Evolutionary conservation across 2,888 invertebrate genomes (phyloP).

Genomic region (Ganaspis brasiliensis): DNA sequence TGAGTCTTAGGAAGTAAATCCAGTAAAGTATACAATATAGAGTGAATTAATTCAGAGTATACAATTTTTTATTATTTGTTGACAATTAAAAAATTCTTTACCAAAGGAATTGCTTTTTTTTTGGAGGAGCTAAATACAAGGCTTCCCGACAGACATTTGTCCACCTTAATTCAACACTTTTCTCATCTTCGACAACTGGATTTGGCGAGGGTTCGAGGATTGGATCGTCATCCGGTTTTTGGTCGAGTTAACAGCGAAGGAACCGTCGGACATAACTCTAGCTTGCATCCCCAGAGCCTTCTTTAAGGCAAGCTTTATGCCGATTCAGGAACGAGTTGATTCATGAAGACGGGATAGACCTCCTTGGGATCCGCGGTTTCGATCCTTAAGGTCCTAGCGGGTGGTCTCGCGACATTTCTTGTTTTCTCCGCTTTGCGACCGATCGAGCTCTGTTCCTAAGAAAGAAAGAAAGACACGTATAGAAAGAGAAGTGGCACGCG

Average conservation of each 20-base stretch:
- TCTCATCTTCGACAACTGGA: constrained; percentile 9
- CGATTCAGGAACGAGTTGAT: constrained; percentile 79
- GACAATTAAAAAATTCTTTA: background rate
- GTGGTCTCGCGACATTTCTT: constrained; percentile 80
- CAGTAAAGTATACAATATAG: too few relatives aligned
- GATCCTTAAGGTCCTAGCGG: constrained; percentile 77
- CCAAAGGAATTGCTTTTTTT: background rate
- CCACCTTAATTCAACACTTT: constrained; percentile 3
- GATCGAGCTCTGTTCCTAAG: constrained; percentile 61
- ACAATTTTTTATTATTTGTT: too few relatives aligned
- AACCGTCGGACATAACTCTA: constrained; percentile 68
- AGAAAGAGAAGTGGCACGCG: constrained; percentile 41
- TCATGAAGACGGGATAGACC: constrained; percentile 80
- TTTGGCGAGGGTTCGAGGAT: constrained; percentile 50
- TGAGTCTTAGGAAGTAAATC: too few relatives aligned
- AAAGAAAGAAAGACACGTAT: constrained; percentile 48
- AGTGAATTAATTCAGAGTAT: too few relatives aligned
- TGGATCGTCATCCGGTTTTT: constrained; percentile 57
- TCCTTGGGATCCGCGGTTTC: constrained; percentile 78
- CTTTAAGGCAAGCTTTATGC: constrained; percentile 77
- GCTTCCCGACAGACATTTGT: background rate
- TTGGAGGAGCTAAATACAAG: background rate
- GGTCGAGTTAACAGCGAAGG: constrained; percentile 56
- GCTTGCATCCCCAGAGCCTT: constrained; percentile 45
- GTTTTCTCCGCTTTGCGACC: constrained; percentile 74